Evolutionary conservation across 2,797 vertebrate species (phyloP), one percentile per base, ranked within the genome.

Genomic region (Acanthurus leucopareius): DNA sequence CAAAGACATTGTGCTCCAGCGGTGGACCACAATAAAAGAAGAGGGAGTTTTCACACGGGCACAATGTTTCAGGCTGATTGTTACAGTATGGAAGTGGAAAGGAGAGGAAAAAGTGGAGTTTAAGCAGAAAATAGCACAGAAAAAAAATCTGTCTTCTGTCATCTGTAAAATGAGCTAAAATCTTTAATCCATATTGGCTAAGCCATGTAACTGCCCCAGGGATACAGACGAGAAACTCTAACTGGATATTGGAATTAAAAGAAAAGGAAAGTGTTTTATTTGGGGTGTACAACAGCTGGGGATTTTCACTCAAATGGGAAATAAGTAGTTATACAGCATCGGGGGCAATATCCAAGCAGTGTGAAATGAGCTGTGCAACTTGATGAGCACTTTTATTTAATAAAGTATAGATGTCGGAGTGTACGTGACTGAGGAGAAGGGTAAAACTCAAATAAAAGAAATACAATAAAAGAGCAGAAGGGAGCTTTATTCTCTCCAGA

Each of bases 111-210:
- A 3, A 40, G 35, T 35, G 61, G 45, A 71, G 63, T 60, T 75
- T 79, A 61, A 78, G 60, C 47, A 53, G 63, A 70, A 81, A 65
- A 66, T 56, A 16, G 44, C 51, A 56, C 17, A 59, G 44, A 77
- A 35, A 62, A 72, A 81, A 62, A 73, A 81, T 77, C 49, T 79
- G 60, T 80, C 79, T 58, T 51, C 60, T 84, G 63, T 80, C 78
- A 63, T 72, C 65, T 77, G 79, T 75, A 89, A 83, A 90, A 89
- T 64, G 17, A 86, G 64, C 54, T 78, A 14, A 77, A 61, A 83
- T 86, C 73, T 77, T 69, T 79, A 75, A 91, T 91, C 64, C 75
- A 67, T n/a, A 16, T 16, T 59, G 85, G 73, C 61, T 69, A 64
- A 75, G 35, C 51, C 67, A 61, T 63, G 52, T 72, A 60, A 86